A percentile compares a stretch with the other conserved stretches of the same genome.
Conservation (phyloP, 2,113 vertebrate genomes). For the Ptilorrhoa leucosticta region DNA sequence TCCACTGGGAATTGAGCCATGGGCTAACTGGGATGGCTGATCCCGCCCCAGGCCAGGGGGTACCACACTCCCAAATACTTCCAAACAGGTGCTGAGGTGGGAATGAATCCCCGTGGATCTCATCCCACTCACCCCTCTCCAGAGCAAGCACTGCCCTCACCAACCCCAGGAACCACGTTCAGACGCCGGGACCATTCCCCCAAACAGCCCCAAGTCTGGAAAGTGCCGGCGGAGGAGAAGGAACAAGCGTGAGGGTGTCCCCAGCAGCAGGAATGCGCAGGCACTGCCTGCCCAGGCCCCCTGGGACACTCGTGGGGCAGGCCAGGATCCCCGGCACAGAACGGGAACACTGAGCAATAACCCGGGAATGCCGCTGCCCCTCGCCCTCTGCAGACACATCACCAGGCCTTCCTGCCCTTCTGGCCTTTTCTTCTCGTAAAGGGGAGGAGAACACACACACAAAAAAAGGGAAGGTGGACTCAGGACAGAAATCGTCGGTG, state of each 20-base stretch:
- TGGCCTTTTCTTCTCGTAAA: background rate
- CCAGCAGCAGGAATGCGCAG: background rate
- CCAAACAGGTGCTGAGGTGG: background rate
- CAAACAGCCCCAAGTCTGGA: background rate
- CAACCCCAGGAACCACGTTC: background rate
- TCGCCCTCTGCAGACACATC: background rate
- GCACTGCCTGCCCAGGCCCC: background rate
- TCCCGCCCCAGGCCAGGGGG: background rate
- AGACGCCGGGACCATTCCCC: background rate
- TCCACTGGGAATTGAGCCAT: background rate
- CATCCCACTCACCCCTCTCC: background rate
- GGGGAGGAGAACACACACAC: background rate
- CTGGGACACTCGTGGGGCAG: rapidly evolving
- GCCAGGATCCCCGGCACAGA: rapidly evolving
- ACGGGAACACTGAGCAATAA: rapidly evolving
- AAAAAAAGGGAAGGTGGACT: background rate
- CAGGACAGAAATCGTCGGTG: background rate
- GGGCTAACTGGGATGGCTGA: too few relatives aligned
- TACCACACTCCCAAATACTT: background rate
- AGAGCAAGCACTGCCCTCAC: background rate
- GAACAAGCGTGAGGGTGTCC: rapidly evolving
- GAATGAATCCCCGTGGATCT: background rate
- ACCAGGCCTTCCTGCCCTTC: background rate
- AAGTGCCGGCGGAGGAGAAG: rapidly evolving
- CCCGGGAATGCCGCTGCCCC: background rate